phyloP scores from a whole-genome alignment of 2,113 vertebrate genomes.

The Nycticorax nycticorax region DNA sequence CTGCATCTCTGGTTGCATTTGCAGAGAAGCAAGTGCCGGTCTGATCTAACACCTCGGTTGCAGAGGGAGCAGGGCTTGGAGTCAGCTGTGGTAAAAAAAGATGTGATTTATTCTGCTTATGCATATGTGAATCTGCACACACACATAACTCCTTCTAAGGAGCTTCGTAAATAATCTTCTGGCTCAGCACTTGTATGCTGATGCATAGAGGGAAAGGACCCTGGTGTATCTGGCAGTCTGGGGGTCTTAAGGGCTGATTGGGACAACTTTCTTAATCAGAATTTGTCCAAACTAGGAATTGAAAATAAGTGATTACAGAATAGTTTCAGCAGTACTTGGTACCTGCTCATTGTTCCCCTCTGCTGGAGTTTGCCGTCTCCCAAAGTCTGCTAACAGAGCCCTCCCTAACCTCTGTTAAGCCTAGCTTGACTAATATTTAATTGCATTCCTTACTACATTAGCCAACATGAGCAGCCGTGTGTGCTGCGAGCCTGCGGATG shows the following conservation, averaged over 20 bases:
- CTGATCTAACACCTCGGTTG: neutral
- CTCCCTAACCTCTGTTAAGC: neutral
- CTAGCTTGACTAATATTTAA: neutral
- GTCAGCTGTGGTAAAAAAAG: fast-evolving
- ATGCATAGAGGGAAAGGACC: neutral
- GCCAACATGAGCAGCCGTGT: fast-evolving
- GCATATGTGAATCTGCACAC: neutral
- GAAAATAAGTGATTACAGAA: neutral
- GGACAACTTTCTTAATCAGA: neutral
- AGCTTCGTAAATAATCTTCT: neutral
- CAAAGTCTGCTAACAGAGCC: neutral
- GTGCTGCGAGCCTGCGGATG: neutral
- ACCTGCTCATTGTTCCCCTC: fast-evolving
- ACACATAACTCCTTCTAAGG: neutral
- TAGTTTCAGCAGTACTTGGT: neutral
- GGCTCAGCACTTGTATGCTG: neutral
- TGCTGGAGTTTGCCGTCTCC: neutral
- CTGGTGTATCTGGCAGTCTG: neutral
- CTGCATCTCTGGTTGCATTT: neutral
- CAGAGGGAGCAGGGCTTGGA: neutral
- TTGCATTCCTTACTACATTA: neutral
- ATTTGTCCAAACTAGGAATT: neutral
- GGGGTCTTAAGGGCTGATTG: neutral
- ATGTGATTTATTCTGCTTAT: neutral
- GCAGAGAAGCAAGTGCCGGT: neutral